Percentiles rank a stretch among this genome's conserved stretches.
Evolutionary conservation across 2,797 vertebrate species (phyloP).

Genomic region (Bucorvus abyssinicus): DNA sequence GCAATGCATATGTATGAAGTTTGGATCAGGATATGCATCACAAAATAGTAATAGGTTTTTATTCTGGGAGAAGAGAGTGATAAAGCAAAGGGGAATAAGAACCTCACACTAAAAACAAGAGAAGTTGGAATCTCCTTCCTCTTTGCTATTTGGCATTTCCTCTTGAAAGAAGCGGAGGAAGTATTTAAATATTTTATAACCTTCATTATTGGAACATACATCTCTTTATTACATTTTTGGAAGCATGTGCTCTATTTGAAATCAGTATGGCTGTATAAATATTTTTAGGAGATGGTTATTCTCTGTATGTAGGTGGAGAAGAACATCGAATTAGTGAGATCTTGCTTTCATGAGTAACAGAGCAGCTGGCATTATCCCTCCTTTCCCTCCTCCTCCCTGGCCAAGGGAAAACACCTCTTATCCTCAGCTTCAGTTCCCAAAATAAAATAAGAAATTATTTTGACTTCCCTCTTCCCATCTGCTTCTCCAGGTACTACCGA

Average conservation of each 20-base stretch:
- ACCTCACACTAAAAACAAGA: conserved; percentile 68
- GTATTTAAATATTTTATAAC: conserved; percentile 62
- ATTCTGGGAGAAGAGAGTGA: conserved; percentile 61
- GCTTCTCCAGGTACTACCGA: not conserved
- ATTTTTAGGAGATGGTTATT: conserved; percentile 59
- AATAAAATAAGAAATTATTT: conserved; percentile 8
- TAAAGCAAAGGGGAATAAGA: conserved; percentile 64
- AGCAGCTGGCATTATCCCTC: conserved; percentile 39
- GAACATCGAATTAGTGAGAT: conserved; percentile 52
- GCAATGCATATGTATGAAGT: conserved; percentile 75
- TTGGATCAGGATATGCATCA: conserved; percentile 70
- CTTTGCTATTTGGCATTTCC: conserved; percentile 58
- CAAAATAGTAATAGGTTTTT: conserved; percentile 65
- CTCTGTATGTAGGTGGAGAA: conserved; percentile 61
- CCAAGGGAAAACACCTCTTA: conserved; percentile 48
- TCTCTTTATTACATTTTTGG: conserved; percentile 55
- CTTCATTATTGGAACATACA: conserved; percentile 56
- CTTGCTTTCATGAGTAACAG: conserved; percentile 57
- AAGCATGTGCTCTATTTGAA: conserved; percentile 53
- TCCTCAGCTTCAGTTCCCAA: conserved; percentile 13
- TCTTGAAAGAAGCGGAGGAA: conserved; percentile 49
- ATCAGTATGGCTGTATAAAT: conserved; percentile 36
- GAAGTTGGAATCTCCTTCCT: conserved; percentile 64
- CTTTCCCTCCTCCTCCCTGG: not conserved
- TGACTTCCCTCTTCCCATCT: not conserved